Evolutionary conservation across 2,888 invertebrate species (phyloP).

Genomic region (Oscheius sp.): DNA sequence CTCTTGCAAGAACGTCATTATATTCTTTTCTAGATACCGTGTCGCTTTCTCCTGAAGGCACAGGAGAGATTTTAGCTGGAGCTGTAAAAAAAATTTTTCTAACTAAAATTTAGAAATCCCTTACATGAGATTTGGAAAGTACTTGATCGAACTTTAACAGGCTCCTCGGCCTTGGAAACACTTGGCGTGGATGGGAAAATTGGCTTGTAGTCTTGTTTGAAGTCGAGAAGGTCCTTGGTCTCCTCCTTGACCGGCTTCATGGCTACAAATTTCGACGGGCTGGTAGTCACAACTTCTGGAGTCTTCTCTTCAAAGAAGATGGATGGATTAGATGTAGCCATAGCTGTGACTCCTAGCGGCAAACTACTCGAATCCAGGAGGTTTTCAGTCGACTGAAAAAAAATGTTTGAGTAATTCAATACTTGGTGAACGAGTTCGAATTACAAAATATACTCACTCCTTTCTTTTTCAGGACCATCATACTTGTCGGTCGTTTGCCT

Average conservation of each 20-base stretch:
- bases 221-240: background rate
- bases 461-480: constrained; percentile 38
- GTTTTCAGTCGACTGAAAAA: constrained; percentile 23
- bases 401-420: background rate
- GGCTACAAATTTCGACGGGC: constrained; percentile 1
- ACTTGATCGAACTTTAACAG: background rate
- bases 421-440: background rate
- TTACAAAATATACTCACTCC: background rate
- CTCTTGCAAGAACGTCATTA: constrained; percentile 25
- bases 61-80: constrained; percentile 3
- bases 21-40: constrained; percentile 25
- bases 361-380: constrained; percentile 23
- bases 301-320: background rate
- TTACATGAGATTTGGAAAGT: background rate
- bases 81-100: background rate
- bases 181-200: background rate
- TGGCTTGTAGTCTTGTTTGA: background rate
- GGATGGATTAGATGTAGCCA: background rate
- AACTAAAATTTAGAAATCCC: background rate
- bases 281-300: too few relatives aligned
- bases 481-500: constrained; percentile 48
- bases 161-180: background rate
- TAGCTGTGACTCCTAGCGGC: background rate
- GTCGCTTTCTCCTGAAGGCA: background rate
- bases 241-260: constrained; percentile 20